Conservation (phyloP, 2,113 vertebrate species). For the Rhinolophus sinicus region DNA sequence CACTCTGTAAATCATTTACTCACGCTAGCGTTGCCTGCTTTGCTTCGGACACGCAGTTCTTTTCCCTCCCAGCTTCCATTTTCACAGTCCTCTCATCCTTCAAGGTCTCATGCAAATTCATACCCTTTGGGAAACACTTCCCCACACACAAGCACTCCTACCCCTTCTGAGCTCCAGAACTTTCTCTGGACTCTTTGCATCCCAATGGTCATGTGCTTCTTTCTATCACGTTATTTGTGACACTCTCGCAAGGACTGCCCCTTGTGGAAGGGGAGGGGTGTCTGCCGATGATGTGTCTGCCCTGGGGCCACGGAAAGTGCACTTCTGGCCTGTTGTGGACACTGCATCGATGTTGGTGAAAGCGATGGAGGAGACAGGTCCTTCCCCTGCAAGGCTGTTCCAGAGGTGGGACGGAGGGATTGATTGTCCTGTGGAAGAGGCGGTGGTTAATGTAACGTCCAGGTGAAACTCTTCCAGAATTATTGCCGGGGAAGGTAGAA, state of each 20-base stretch:
- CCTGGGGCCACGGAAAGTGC: not conserved
- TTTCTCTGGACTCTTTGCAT: not conserved
- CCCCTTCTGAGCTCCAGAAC: not conserved
- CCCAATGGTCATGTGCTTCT: not conserved
- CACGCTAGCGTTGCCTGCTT: not conserved
- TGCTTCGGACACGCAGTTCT: not conserved
- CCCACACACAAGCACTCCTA: not conserved
- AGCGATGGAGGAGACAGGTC: not conserved
- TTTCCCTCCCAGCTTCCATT: not conserved
- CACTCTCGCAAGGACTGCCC: not conserved
- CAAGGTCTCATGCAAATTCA: not conserved
- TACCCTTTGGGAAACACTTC: not conserved
- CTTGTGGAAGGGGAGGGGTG: not conserved
- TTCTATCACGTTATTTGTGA: not conserved
- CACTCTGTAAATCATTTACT: not conserved
- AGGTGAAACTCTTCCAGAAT: constrained; percentile 28
- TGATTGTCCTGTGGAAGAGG: constrained; percentile 41
- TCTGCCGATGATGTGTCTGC: no score
- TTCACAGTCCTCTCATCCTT: not conserved
- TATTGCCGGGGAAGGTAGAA: not conserved
- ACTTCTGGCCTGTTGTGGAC: not conserved
- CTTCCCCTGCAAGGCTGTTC: constrained; percentile 13
- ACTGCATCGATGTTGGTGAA: not conserved
- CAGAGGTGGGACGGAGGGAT: constrained; percentile 35
- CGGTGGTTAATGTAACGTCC: not conserved